phyloP scores from a whole-genome alignment of 1,140 invertebrate species.

The Lepidotrigona ventralis region DNA sequence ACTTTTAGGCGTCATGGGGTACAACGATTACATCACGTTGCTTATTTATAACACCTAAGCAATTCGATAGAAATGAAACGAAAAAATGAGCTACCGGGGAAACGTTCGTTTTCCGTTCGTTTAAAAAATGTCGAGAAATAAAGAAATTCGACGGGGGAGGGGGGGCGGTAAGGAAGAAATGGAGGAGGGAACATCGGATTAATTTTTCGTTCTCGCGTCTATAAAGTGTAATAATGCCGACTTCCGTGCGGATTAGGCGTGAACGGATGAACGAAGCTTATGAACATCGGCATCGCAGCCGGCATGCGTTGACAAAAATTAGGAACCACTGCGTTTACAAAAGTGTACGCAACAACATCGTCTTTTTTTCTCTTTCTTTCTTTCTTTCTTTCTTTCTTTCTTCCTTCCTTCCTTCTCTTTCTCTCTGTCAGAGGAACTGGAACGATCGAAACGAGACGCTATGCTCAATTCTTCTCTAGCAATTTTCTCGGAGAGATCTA shows the following conservation, averaged over 20 bases:
- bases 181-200: slow-evolving; percentile 13
- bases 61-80: slow-evolving; percentile 46
- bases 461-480: background rate
- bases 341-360: slow-evolving; percentile 34
- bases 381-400: background rate
- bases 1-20: slow-evolving; percentile 67
- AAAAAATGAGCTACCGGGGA: background rate
- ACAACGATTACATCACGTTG: slow-evolving; percentile 69
- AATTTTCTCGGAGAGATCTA: slow-evolving; percentile 34
- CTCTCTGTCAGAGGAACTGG: slow-evolving; percentile 44
- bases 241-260: slow-evolving; percentile 45
- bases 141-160: slow-evolving; percentile 11
- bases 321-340: slow-evolving; percentile 60
- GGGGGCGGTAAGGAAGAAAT: background rate
- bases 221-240: slow-evolving; percentile 42
- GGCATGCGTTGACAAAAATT: slow-evolving; percentile 54
- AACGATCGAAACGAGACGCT: slow-evolving; percentile 52
- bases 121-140: background rate
- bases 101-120: slow-evolving; percentile 11
- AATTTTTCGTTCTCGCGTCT: slow-evolving; percentile 54
- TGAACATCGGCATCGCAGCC: slow-evolving; percentile 32
- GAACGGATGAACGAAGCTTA: slow-evolving; percentile 30
- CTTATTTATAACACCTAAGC: slow-evolving; percentile 67
- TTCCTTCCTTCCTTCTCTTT: background rate
- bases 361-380: background rate